Evolutionary conservation across 2,888 invertebrate genomes (phyloP).

Genomic region (Scaptomyza tumidula): DNA sequence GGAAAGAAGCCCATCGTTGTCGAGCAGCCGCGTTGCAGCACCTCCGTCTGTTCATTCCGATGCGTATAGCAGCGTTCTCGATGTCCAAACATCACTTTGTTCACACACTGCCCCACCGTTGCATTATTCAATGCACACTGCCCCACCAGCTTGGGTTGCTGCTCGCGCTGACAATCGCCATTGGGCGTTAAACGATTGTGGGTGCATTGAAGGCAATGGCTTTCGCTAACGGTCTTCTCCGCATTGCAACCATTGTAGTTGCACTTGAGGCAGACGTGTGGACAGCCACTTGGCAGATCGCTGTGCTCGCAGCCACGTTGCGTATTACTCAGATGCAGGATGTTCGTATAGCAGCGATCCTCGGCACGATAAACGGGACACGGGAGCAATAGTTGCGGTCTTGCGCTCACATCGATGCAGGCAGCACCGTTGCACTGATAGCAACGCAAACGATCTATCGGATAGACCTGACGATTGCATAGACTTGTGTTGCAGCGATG

Average conservation of each 20-base stretch:
- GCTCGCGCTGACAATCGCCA: slow-evolving; percentile 65
- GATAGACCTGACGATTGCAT: slow-evolving; percentile 78
- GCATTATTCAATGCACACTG: slow-evolving; percentile 59
- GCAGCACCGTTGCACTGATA: slow-evolving; percentile 77
- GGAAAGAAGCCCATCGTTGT: slow-evolving; percentile 76
- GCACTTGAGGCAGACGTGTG: slow-evolving; percentile 78
- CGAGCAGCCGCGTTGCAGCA: slow-evolving; percentile 79
- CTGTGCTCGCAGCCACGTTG: slow-evolving; percentile 76
- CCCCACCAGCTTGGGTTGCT: slow-evolving; percentile 17
- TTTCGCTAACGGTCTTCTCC: slow-evolving; percentile 64
- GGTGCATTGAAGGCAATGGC: slow-evolving; percentile 69
- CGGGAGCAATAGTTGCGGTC: slow-evolving; percentile 59
- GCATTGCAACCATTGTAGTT: slow-evolving; percentile 79
- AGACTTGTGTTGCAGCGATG: slow-evolving; percentile 74
- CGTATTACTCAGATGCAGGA: slow-evolving; percentile 68
- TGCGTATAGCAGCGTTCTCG: slow-evolving; percentile 74
- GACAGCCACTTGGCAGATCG: slow-evolving; percentile 64
- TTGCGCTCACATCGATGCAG: slow-evolving; percentile 69
- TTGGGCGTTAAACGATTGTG: slow-evolving; percentile 56
- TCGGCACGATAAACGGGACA: slow-evolving; percentile 73
- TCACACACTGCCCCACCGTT: slow-evolving; percentile 63
- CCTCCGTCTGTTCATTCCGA: slow-evolving; percentile 70
- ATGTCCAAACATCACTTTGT: slow-evolving; percentile 77
- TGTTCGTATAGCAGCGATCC: slow-evolving; percentile 80
- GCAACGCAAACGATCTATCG: slow-evolving; percentile 72